Conservation (phyloP, 2,888 invertebrate genomes). For the Caenorhabditis auriculariae region DNA sequence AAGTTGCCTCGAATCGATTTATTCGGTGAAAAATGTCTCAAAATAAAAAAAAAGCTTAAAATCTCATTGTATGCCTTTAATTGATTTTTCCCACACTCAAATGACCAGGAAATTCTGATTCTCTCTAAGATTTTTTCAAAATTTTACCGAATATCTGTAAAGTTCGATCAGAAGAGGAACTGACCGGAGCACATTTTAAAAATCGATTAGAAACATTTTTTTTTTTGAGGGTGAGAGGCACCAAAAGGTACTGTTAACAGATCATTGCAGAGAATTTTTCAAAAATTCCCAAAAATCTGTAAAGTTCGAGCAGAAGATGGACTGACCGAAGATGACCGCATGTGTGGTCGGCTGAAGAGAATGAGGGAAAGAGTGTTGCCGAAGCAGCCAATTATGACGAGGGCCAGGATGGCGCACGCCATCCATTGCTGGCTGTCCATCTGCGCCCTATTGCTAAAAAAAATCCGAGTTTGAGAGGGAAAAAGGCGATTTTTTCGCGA, state of each 20-base stretch:
- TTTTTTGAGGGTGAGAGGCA: background rate
- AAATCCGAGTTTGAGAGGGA: no score
- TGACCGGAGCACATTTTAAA: background rate
- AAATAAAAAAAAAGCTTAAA: no score
- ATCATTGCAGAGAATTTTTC: background rate
- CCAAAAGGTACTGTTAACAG: background rate
- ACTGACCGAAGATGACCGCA: slow-evolving; percentile 48
- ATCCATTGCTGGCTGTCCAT: slow-evolving; percentile 50
- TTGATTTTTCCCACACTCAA: no score
- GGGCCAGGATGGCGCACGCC: slow-evolving; percentile 48
- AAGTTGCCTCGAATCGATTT: no score
- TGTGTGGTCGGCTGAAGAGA: slow-evolving; percentile 51
- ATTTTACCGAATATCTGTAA: background rate
- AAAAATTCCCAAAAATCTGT: background rate
- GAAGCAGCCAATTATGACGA: slow-evolving; percentile 48
- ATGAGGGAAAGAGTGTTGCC: slow-evolving; percentile 52
- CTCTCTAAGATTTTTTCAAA: background rate
- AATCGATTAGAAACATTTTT: background rate
- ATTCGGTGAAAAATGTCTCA: no score
- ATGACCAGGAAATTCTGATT: background rate
- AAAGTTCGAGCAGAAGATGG: background rate
- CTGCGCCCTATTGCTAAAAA: no score
- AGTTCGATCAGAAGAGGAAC: no score
- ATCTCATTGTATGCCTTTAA: no score
- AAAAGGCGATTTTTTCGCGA: no score